Evolutionary conservation across 2,113 vertebrate genomes (phyloP).

Genomic region (Patagioenas fasciata): DNA sequence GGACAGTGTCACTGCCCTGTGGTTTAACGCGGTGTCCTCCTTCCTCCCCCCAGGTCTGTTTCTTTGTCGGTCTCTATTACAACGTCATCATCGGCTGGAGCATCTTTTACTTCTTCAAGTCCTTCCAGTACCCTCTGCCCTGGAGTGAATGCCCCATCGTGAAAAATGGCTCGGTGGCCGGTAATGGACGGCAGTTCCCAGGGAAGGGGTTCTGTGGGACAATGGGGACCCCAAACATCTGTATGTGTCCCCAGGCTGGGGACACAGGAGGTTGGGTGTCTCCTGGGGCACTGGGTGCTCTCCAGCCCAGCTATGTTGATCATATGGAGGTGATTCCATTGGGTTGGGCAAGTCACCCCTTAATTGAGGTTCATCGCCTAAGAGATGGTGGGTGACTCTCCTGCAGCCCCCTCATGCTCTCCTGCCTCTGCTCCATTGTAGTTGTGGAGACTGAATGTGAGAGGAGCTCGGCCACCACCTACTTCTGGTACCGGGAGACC

Average conservation of each 20-base stretch:
- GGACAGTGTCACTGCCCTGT: accelerated
- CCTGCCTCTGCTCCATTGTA: slow-evolving; percentile 45
- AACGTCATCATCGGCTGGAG: slow-evolving; percentile 99
- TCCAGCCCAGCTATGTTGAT: not conserved
- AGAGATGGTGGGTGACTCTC: not conserved
- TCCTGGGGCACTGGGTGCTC: not conserved
- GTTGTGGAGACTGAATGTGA: slow-evolving; percentile 93
- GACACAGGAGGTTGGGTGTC: not conserved
- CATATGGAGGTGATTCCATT: not conserved
- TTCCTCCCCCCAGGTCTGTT: slow-evolving; percentile 82
- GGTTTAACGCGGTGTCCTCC: not conserved
- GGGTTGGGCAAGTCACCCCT: accelerated
- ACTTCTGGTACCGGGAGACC: slow-evolving; percentile 97
- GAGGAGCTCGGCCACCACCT: slow-evolving; percentile 96
- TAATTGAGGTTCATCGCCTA: not conserved
- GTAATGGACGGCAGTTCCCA: slow-evolving; percentile 69
- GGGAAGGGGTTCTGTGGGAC: not conserved
- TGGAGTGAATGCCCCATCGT: slow-evolving; percentile 92
- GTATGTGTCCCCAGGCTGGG: not conserved
- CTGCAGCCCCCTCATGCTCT: not conserved
- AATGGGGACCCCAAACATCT: no score
- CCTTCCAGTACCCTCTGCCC: slow-evolving; percentile 96
- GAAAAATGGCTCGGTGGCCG: slow-evolving; percentile 83
- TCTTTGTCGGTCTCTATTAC: slow-evolving; percentile 96
- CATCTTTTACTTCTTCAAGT: slow-evolving; percentile 98